These are phyloP conservation scores for Ianthella basta DNA, from an alignment of 37 sponge, comb jelly and placozoan species.

Conservation along the genomic window DNA sequence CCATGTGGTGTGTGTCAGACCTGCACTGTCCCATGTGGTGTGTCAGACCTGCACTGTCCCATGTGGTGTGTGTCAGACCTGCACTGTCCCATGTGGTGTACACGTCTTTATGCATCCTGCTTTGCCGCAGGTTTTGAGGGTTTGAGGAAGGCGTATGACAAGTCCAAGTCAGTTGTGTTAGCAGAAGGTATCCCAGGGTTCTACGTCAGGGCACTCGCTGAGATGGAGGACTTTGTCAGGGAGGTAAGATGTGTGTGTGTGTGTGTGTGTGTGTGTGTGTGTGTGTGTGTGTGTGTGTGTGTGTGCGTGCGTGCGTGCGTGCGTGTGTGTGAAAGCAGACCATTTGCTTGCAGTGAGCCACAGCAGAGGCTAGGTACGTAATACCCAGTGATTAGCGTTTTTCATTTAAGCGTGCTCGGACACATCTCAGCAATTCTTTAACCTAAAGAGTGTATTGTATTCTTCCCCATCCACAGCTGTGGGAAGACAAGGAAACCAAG, in stretches of 20 bases:
- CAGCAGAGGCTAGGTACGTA: background rate
- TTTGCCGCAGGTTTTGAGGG: slow-evolving; percentile 71
- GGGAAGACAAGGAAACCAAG: slow-evolving; percentile 89
- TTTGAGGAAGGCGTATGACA: slow-evolving; percentile 69
- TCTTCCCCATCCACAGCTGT: slow-evolving; percentile 56
- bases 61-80: too few relatives aligned
- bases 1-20: too few relatives aligned
- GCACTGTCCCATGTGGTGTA: too few relatives aligned
- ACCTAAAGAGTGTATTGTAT: background rate
- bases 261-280: background rate
- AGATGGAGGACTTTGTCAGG: slow-evolving; percentile 89
- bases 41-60: too few relatives aligned
- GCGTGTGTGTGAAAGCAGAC: slow-evolving; percentile 31
- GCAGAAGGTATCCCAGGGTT: slow-evolving; percentile 75
- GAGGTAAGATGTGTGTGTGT: slow-evolving; percentile 62
- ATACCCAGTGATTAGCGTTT: too few relatives aligned
- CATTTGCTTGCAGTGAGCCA: background rate
- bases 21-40: too few relatives aligned
- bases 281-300: slow-evolving; percentile 29
- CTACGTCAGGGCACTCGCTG: slow-evolving; percentile 69
- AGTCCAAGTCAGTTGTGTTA: slow-evolving; percentile 85
- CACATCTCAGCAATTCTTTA: too few relatives aligned
- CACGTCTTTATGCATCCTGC: too few relatives aligned
- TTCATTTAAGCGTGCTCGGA: too few relatives aligned
- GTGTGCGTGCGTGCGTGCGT: slow-evolving; percentile 8